Evolutionary conservation across 2,113 vertebrate genomes (phyloP).

Genomic region (Geothlypis trichas): DNA sequence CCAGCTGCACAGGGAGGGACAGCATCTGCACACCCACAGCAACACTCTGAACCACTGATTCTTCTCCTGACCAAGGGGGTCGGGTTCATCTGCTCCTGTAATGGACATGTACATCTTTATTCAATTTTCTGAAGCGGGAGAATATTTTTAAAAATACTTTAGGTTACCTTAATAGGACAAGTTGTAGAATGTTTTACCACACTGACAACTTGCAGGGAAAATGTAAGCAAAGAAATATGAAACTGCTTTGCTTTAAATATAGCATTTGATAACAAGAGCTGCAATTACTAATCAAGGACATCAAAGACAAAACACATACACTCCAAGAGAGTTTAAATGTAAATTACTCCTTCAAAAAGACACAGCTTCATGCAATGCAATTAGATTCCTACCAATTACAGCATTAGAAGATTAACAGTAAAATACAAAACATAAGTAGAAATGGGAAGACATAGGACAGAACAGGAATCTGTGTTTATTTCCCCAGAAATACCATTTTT

Average conservation of each 20-base stretch:
- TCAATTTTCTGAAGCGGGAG: not conserved
- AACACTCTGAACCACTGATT: not conserved
- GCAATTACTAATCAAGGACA: slow-evolving; percentile 13
- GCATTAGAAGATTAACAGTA: not conserved
- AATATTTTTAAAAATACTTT: not conserved
- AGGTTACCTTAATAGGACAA: not conserved
- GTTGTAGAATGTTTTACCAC: not conserved
- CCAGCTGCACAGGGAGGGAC: not conserved
- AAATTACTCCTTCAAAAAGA: not conserved
- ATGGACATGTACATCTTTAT: not conserved
- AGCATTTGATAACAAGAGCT: not conserved
- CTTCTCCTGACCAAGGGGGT: not conserved
- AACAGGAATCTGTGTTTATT: not conserved
- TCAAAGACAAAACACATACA: not conserved
- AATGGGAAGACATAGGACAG: not conserved
- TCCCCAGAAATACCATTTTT: not conserved
- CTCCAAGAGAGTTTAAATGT: not conserved
- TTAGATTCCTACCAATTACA: not conserved
- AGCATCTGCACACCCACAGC: not conserved
- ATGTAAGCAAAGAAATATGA: not conserved
- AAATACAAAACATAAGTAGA: not conserved
- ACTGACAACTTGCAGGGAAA: not conserved
- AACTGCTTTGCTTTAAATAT: not conserved
- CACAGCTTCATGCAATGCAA: not conserved
- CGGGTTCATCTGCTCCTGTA: not conserved